Evolutionary conservation across 2,888 invertebrate genomes (phyloP).

Genomic region (Noctua fimbriata): DNA sequence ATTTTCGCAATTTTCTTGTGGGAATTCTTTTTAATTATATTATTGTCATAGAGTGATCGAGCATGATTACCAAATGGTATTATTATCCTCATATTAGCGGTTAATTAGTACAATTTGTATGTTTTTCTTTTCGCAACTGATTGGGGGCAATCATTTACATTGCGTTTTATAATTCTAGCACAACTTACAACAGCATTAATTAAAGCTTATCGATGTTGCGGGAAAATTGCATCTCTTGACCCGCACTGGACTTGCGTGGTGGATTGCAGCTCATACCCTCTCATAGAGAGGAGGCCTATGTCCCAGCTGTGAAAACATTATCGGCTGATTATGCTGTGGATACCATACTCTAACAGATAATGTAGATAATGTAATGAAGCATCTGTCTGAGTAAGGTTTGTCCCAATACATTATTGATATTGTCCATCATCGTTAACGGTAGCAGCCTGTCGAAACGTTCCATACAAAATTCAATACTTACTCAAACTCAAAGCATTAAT

Average conservation of each 20-base stretch:
- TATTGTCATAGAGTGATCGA: neutral
- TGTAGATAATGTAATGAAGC: neutral
- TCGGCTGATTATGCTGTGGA: neutral
- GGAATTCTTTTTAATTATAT: neutral
- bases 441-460: too few relatives aligned
- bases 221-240: too few relatives aligned
- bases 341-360: neutral
- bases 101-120: neutral
- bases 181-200: neutral
- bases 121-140: neutral
- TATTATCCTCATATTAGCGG: neutral
- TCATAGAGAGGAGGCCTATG: neutral
- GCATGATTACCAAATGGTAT: neutral
- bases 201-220: neutral
- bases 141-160: neutral
- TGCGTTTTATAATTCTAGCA: neutral
- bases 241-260: neutral
- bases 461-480: too few relatives aligned
- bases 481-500: too few relatives aligned
- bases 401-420: neutral
- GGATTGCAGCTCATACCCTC: neutral
- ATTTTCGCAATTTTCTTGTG: too few relatives aligned
- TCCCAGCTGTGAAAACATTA: neutral
- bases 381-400: neutral
- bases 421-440: too few relatives aligned